Conservation (phyloP, 2,888 invertebrate genomes). For the Orchestes rusci region DNA sequence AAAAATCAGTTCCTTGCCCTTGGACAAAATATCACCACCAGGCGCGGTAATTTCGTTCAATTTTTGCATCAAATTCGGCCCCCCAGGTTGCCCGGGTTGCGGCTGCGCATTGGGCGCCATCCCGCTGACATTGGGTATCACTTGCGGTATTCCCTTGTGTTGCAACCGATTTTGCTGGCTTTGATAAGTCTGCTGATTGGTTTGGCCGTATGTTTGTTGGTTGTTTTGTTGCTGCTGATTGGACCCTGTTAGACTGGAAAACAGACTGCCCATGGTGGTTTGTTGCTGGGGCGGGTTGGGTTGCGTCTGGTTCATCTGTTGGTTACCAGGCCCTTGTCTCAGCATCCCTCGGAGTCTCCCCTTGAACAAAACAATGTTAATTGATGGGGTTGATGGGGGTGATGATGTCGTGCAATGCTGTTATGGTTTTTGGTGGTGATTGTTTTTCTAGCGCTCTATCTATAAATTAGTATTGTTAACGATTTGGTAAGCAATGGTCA, state of each 20-base stretch:
- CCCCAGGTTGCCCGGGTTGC: constrained; percentile 44
- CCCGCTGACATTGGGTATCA: constrained; percentile 41
- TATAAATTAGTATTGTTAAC: constrained; percentile 1
- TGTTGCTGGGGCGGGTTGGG: constrained; percentile 23
- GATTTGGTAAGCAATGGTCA: constrained; percentile 2
- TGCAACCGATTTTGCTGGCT: constrained; percentile 36
- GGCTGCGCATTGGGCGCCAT: constrained; percentile 47
- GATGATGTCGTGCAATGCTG: too few relatives aligned
- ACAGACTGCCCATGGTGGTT: constrained; percentile 27
- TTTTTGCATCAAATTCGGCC: constrained; percentile 81
- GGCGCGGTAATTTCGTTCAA: constrained; percentile 83
- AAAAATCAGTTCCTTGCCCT: constrained; percentile 89
- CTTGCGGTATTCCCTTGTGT: constrained; percentile 43
- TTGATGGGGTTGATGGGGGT: too few relatives aligned
- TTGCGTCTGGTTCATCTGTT: constrained; percentile 29
- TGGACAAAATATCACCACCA: constrained; percentile 84
- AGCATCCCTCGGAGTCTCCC: constrained; percentile 57
- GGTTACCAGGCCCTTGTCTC: constrained; percentile 47
- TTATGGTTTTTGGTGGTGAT: too few relatives aligned
- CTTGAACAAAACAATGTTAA: too few relatives aligned
- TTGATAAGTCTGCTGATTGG: constrained; percentile 37
- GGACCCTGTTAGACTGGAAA: constrained; percentile 30
- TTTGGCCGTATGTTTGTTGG: constrained; percentile 39
- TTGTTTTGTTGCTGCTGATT: constrained; percentile 31
- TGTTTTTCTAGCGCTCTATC: too few relatives aligned